These are phyloP conservation scores for Melanostigma gelatinosum DNA, from an alignment of 2,113 vertebrate genomes.

Conservation along the genomic window DNA sequence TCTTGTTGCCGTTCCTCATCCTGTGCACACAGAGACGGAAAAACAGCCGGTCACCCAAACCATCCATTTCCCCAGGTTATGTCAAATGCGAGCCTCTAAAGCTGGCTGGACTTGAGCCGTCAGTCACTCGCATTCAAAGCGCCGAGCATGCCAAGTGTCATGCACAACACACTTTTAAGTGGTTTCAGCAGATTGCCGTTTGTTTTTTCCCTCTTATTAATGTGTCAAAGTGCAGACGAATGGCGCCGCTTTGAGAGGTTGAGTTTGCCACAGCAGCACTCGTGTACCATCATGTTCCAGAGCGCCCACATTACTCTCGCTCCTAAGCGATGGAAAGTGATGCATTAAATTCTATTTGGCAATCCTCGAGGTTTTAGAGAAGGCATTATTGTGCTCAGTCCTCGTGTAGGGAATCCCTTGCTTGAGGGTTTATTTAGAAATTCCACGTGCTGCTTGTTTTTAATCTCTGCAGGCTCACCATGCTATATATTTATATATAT, in stretches of 20 bases:
- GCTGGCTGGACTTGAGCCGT: neutral
- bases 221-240: conserved; percentile 41
- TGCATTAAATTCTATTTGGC: conserved; percentile 9
- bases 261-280: conserved; percentile 15
- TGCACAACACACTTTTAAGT: neutral
- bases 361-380: conserved; percentile 5
- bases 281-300: neutral
- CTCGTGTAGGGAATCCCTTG: conserved; percentile 12
- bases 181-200: neutral
- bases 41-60: conserved; percentile 11
- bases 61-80: conserved; percentile 3
- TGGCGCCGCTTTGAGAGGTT: conserved; percentile 10
- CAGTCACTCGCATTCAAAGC: neutral
- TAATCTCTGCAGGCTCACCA: conserved; percentile 6
- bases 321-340: neutral
- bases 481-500: neutral
- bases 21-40: conserved; percentile 63
- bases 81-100: neutral
- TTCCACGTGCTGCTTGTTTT: conserved; percentile 5
- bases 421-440: conserved; percentile 22
- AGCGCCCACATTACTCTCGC: conserved; percentile 1
- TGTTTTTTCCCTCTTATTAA: conserved; percentile 36
- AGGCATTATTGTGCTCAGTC: neutral
- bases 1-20: neutral
- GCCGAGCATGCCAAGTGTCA: neutral